phyloP scores from a whole-genome alignment of 1,140 invertebrate species.

The Plectus sambesii region DNA sequence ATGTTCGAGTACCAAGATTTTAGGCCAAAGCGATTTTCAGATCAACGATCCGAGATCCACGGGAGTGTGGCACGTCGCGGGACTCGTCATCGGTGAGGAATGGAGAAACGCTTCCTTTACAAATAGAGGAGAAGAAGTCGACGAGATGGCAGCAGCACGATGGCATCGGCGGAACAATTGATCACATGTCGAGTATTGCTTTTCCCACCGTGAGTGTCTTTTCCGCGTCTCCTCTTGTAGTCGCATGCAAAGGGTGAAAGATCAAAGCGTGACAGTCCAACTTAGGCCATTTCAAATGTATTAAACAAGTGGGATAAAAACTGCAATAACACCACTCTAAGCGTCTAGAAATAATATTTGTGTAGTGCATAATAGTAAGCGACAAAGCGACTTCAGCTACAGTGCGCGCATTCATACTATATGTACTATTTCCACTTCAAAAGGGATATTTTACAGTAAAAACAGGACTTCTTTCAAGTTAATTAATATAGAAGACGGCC shows the following conservation, averaged over 20 bases:
- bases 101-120: constrained; percentile 8
- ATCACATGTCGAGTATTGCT: constrained; percentile 34
- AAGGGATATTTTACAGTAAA: no score
- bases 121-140: constrained; percentile 15
- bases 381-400: no score
- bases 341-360: no score
- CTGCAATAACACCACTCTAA: no score
- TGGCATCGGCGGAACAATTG: constrained; percentile 34
- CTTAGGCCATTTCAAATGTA: no score
- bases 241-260: constrained; percentile 1
- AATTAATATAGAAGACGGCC: not conserved
- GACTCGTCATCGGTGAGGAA: constrained; percentile 1
- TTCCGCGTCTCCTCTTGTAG: not conserved
- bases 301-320: no score
- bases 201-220: constrained; percentile 32
- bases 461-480: no score
- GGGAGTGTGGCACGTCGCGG: not conserved
- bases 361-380: no score
- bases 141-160: constrained; percentile 22
- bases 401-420: no score
- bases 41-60: not conserved
- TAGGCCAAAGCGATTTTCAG: constrained; percentile 1
- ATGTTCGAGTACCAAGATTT: no score
- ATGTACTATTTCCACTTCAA: no score
- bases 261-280: no score